Conservation (phyloP, 2,797 vertebrate species). For the Rhabdophis nuchalis region DNA sequence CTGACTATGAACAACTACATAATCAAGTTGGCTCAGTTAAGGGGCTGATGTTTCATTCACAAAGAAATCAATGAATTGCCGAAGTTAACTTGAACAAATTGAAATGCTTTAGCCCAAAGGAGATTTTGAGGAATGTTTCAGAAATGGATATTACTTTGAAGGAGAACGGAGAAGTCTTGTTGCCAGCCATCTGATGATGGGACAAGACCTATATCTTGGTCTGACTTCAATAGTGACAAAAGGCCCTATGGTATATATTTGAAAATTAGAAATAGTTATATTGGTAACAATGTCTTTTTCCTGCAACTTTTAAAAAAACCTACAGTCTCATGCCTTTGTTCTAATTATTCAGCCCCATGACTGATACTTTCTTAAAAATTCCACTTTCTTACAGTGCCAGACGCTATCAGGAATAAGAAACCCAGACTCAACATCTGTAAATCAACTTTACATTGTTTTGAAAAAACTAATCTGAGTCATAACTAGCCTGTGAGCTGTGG, state of each 20-base stretch:
- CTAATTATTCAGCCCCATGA: not conserved
- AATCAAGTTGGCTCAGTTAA: not conserved
- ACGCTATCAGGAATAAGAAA: conserved; percentile 6
- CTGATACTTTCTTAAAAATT: not conserved
- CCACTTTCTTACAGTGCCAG: not conserved
- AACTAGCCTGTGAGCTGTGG: conserved; percentile 25
- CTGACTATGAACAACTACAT: not conserved
- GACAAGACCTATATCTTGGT: not conserved
- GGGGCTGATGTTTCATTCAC: not conserved
- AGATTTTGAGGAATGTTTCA: not conserved
- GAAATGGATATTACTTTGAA: not conserved
- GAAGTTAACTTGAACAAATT: not conserved
- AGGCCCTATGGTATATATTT: not conserved
- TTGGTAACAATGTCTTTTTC: not conserved
- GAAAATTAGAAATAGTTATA: not conserved
- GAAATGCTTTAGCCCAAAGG: not conserved
- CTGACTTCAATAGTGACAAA: not conserved
- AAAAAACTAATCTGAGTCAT: conserved; percentile 21
- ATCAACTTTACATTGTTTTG: conserved; percentile 13
- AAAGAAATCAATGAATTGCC: not conserved
- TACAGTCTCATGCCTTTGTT: not conserved
- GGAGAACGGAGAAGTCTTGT: not conserved
- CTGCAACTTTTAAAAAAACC: not conserved
- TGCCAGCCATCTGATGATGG: not conserved
- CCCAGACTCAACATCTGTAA: not conserved